phyloP scores from a whole-genome alignment of 1,140 invertebrate genomes.

The Microvelia longipes region DNA sequence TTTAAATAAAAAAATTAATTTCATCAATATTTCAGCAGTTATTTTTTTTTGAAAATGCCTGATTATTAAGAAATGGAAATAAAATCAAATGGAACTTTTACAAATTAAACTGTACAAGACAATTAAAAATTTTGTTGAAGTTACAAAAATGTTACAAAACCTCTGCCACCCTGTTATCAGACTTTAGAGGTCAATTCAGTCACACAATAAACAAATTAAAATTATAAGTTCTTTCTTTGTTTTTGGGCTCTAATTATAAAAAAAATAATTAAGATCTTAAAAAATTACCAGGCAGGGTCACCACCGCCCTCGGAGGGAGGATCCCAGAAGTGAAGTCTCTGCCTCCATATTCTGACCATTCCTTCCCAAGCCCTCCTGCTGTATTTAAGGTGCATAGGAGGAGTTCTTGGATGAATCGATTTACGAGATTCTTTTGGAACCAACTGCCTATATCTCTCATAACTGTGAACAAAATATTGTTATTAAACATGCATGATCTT shows the following conservation, averaged over 20 bases:
- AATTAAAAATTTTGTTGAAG: too few relatives aligned
- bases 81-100: too few relatives aligned
- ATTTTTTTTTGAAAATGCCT: too few relatives aligned
- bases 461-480: too few relatives aligned
- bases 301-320: conserved; percentile 31
- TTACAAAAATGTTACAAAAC: too few relatives aligned
- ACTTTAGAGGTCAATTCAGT: too few relatives aligned
- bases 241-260: not conserved
- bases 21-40: too few relatives aligned
- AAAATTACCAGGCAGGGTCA: not conserved
- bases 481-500: too few relatives aligned
- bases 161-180: too few relatives aligned
- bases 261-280: not conserved
- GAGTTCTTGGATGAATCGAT: conserved; percentile 65
- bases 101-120: too few relatives aligned
- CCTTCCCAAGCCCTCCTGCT: conserved; percentile 81
- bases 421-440: conserved; percentile 54
- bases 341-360: conserved; percentile 70
- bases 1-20: too few relatives aligned
- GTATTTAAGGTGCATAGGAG: conserved; percentile 71
- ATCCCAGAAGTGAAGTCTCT: conserved; percentile 70
- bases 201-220: not conserved
- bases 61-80: too few relatives aligned
- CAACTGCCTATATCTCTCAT: conserved; percentile 55
- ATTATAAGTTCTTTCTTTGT: not conserved